These are phyloP conservation scores for Tetranychus urticae DNA, from an alignment of 1,140 invertebrate species.

Conservation along the genomic window DNA sequence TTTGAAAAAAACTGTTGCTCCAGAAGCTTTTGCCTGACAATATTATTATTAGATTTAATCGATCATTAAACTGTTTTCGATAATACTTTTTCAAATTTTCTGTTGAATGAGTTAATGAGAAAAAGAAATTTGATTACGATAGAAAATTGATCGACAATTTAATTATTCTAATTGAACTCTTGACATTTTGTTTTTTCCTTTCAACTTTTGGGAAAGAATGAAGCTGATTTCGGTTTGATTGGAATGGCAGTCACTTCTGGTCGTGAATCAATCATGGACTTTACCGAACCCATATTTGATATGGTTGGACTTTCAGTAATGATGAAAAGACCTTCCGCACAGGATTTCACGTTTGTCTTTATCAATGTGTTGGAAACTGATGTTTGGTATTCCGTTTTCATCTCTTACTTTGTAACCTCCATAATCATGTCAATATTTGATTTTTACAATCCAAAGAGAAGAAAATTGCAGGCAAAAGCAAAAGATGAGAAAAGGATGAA, in stretches of 20 bases:
- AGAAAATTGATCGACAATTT: not conserved
- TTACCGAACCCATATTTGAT: slow-evolving; percentile 84
- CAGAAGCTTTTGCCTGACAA: too few species aligned
- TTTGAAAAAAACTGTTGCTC: too few species aligned
- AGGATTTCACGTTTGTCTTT: slow-evolving; percentile 83
- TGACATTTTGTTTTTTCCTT: not conserved
- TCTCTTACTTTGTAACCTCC: not conserved
- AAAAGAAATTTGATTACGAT: not conserved
- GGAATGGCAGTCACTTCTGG: slow-evolving; percentile 79
- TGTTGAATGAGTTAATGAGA: not conserved
- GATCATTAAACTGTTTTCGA: too few species aligned
- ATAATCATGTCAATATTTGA: not conserved
- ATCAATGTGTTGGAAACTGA: slow-evolving; percentile 80
- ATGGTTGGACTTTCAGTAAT: slow-evolving; percentile 77
- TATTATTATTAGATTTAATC: too few species aligned
- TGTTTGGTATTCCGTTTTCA: slow-evolving; percentile 45
- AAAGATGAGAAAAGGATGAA: not conserved
- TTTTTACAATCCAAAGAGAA: not conserved
- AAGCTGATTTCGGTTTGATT: slow-evolving; percentile 40
- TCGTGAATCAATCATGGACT: slow-evolving; percentile 76
- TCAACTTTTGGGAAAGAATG: not conserved
- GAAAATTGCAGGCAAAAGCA: too few species aligned
- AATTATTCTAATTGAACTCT: not conserved
- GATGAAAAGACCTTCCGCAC: slow-evolving; percentile 49
- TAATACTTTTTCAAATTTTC: too few species aligned